Evolutionary conservation across 2,797 vertebrate species (phyloP).

Genomic region (Odontamblyopus rebecca): DNA sequence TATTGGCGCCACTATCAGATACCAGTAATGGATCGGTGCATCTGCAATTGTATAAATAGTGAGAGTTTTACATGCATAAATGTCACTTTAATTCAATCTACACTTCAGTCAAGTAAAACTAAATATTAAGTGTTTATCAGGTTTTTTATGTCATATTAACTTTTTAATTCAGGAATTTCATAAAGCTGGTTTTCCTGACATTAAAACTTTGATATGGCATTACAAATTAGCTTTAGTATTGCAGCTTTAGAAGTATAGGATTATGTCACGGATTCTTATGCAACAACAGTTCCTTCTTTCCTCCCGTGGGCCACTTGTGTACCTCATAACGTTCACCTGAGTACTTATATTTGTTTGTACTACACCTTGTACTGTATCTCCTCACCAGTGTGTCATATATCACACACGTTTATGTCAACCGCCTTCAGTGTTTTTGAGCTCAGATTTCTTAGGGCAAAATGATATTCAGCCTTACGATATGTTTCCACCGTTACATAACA

Average conservation of each 20-base stretch:
- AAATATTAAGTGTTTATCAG: no score
- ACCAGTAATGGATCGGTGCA: no score
- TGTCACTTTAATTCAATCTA: no score
- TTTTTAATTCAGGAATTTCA: no score
- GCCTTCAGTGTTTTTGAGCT: conserved; percentile 23
- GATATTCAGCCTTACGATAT: conserved; percentile 10
- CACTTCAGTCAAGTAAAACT: no score
- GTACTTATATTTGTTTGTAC: neutral
- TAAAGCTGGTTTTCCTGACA: neutral
- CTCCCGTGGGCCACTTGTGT: neutral
- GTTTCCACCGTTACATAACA: conserved; percentile 32
- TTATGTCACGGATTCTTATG: conserved; percentile 7
- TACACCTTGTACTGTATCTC: conserved; percentile 10
- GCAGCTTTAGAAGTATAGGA: neutral
- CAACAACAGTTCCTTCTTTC: conserved; percentile 11
- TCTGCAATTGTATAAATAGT: neutral
- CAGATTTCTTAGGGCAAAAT: conserved; percentile 11
- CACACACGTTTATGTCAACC: conserved; percentile 26
- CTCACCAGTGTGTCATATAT: conserved; percentile 19
- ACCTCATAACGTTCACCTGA: conserved; percentile 14
- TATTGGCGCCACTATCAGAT: no score
- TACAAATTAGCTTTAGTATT: neutral
- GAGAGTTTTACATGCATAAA: neutral
- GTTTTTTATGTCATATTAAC: no score
- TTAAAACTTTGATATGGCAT: neutral